Base-by-base conservation (phyloP, 1,140 invertebrate species). In the Scaptomyza pallida region DNA sequence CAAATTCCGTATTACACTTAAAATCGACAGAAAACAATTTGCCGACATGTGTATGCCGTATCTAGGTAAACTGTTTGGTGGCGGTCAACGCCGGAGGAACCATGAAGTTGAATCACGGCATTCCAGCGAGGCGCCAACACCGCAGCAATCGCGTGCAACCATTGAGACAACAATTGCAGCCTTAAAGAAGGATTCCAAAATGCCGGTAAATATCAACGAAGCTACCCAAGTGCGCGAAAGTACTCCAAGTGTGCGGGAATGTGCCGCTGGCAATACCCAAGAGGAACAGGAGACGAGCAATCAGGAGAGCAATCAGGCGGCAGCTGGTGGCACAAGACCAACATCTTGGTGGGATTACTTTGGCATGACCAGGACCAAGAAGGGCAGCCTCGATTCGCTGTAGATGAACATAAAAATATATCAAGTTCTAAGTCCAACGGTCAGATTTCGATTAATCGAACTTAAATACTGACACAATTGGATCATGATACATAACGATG, bases 271-370 rank as follows among this genome's bases (percentile, higher is more conserved):
- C 15, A 47, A 2, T 16, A 19, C 9, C 15, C 4, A 40, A 5
- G 23, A 26, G 5, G 23, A 26, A 26, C 21, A 26, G 23, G 6
- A 26, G 23, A 26, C n/a, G n/a, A n/a, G n/a, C n/a, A 21, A 2
- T 21, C 3, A 2, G 5, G 19, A 1, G 23, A 13, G 13, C 30
- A 47, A 1, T 16, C 8, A 9, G 15, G 26, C 4, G 5, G n/a
- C 33, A 1, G 37, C 17, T 8, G 5, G 16, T 1, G 5, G 5
- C 1, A 4, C 63, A 10, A 52, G n/a, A 19, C 10, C 21, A 1
- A 45, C 30, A 13, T 43, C 72, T 17, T 79, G 77, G 77, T 80
- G 72, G 77, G 67, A 70, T 5, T 79, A 67, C 35, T 30, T 79
- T 10, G 77, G 77, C 1, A 67, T 80, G 35, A 72, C 48, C 23